Base-by-base conservation (phyloP, 1,140 invertebrate species). In the Microplitis mediator region DNA sequence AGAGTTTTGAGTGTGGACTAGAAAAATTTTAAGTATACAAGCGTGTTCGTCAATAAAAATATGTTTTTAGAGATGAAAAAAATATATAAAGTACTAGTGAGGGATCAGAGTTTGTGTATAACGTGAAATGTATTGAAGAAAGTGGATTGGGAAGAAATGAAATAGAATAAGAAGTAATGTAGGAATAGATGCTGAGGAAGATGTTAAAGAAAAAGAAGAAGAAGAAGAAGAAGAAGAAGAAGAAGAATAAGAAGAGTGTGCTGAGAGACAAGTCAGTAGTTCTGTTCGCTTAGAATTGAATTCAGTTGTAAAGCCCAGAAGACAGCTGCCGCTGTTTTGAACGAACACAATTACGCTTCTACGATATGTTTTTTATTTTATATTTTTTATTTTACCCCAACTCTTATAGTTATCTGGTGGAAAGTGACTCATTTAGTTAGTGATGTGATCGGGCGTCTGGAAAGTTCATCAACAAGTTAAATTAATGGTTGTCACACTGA, bases 381-480 rank as follows among this genome's bases (percentile, higher is more conserved):
- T 14, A 35, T 11, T 52, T 51, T 16, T 13, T 6, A 6, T 31
- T 4, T 68, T 23, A 6, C 0, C 32, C 32, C 13, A 13, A 6
- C 50, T 23, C n/a, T 51, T 31, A 58, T 14, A 58, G 23, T 54
- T 23, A 36, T 8, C 6, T 45, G 39, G 3, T 68, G 64, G 60
- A 72, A 72, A 60, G 54, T 72, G 62, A 66, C 11, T 54, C 50
- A 65, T 35, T 50, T 64, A 58, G 34, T 60, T 16, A 13, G 51
- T 71, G 45, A 63, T 61, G 31, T 56, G 62, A 72, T 39, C 39
- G 52, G 32, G 16, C 31, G 71, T 66, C 71, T 72, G 64, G 36
- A 60, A 72, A 72, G 54, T 72, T 72, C 71, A 72, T 72, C 64
- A 72, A 72, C 71, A 72, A 72, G 54, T 72, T 67, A 61, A 72